Base-by-base conservation (phyloP, 1,140 invertebrate species). In the Popillia japonica region DNA sequence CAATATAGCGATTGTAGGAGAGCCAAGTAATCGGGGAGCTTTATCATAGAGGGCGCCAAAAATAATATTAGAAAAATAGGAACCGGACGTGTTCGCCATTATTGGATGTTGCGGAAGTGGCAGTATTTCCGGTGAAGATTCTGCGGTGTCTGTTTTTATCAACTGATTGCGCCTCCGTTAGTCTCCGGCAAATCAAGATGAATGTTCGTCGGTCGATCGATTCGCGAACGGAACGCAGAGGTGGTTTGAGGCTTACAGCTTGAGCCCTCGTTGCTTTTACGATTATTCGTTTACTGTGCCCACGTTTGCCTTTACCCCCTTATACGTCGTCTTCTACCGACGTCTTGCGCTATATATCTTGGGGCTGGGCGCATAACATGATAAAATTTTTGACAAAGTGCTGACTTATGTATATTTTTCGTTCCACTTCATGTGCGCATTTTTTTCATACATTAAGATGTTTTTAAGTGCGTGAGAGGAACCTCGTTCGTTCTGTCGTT, bases 171-270 rank as follows among this genome's bases (percentile, higher is more conserved):
- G 76, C 76, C 64, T 61, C 61, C 76, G 68, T 44, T 79, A 72
- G 41, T 40, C 61, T 17, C 72, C 44, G 23, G 76, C 55, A 79
- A 79, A 78, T 79, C 79, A 79, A 79, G 79, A 79, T 78, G 79
- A 79, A 79, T 79, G 79, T 79, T 79, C 76, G 76, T 78, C 77
- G 59, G 44, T 34, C 79, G 79, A 79, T 79, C 79, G 79, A 79
- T 79, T 73, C 75, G 40, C 72, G 76, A 77, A 77, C 75, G 40
- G 40, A 76, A 77, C 75, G 72, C 73, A 61, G 75, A 44, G 59
- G 72, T 6, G 61, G 61, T 68, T 27, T 68, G 61, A 34, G 61
- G 61, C 27, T 68, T 34, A 68, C 61, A 34, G 61, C n/a, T 23
- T 17, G 17, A n/a, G 59, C 59, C 59, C n/a, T 20, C 59, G 59